Percentiles rank a stretch among this genome's conserved stretches.
These are phyloP conservation scores for Thripadectes ignobilis DNA, from an alignment of 2,797 vertebrate species.

Conservation along the genomic window DNA sequence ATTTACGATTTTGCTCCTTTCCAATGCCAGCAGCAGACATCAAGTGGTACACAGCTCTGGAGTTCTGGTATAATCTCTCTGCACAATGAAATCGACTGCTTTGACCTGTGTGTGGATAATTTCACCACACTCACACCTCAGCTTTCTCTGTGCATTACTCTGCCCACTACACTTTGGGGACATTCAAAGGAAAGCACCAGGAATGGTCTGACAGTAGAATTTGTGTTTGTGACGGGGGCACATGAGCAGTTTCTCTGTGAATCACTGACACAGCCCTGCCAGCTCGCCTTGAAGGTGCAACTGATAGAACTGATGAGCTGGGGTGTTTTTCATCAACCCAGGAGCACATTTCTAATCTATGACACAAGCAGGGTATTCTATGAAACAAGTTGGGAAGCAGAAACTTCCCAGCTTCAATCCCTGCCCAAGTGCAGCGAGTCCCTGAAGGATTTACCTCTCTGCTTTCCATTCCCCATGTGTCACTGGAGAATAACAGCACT, in stretches of 20 bases:
- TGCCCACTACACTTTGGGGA: neutral
- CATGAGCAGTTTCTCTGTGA: neutral
- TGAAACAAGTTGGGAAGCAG: neutral
- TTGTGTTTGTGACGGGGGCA: neutral
- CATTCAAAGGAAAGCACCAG: fast-evolving
- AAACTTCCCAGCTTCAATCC: neutral
- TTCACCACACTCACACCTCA: neutral
- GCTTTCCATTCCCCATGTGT: neutral
- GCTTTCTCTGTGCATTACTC: neutral
- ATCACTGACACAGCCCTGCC: neutral
- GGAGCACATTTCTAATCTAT: neutral
- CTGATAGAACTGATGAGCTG: fast-evolving
- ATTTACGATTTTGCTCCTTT: neutral
- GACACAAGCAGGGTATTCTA: neutral
- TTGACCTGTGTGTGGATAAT: neutral
- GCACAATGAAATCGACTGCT: neutral
- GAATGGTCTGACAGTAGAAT: neutral
- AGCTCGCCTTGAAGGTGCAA: neutral
- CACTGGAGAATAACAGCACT: constrained; percentile 3
- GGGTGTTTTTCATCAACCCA: neutral
- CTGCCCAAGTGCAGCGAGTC: neutral
- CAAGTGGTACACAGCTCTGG: neutral
- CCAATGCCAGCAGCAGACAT: neutral
- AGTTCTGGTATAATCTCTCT: neutral
- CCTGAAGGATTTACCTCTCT: neutral